phyloP scores from a whole-genome alignment of 2,113 vertebrate genomes.

The Pelodiscus sinensis region DNA sequence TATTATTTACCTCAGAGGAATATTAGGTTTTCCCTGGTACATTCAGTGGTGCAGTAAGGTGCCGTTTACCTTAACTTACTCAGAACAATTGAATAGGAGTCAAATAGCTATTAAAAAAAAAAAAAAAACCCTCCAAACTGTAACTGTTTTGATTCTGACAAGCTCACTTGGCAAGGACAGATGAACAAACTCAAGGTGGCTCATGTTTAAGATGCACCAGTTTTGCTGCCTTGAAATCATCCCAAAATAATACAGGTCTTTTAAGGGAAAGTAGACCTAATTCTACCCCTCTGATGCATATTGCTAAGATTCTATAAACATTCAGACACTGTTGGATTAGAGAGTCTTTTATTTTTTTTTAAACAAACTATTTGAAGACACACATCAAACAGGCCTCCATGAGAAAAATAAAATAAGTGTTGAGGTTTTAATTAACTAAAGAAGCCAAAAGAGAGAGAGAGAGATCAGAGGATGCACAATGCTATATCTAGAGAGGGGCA shows the following conservation, averaged over 20 bases:
- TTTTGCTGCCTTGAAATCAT: background rate
- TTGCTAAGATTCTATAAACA: background rate
- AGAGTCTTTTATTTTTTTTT: background rate
- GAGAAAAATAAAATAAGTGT: conserved; percentile 14
- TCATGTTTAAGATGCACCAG: background rate
- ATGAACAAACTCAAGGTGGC: background rate
- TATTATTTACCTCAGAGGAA: conserved; percentile 15
- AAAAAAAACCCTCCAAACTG: background rate
- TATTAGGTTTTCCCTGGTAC: conserved; percentile 5
- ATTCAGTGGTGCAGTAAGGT: background rate
- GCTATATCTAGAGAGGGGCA: background rate
- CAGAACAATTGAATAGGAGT: background rate
- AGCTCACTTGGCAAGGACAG: background rate
- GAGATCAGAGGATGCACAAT: background rate
- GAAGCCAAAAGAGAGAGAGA: background rate
- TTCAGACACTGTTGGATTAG: background rate
- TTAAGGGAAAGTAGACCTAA: background rate
- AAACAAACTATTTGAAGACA: conserved; percentile 4
- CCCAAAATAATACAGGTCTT: background rate
- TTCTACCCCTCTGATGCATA: background rate
- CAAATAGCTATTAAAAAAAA: conserved; percentile 15
- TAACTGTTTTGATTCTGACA: background rate
- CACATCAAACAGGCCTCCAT: background rate
- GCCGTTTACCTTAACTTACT: background rate
- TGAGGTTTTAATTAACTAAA: background rate